Evolutionary conservation across 2,888 invertebrate species (phyloP), one percentile per base, ranked within the genome.

Genomic region (Epiblema foenella): DNA sequence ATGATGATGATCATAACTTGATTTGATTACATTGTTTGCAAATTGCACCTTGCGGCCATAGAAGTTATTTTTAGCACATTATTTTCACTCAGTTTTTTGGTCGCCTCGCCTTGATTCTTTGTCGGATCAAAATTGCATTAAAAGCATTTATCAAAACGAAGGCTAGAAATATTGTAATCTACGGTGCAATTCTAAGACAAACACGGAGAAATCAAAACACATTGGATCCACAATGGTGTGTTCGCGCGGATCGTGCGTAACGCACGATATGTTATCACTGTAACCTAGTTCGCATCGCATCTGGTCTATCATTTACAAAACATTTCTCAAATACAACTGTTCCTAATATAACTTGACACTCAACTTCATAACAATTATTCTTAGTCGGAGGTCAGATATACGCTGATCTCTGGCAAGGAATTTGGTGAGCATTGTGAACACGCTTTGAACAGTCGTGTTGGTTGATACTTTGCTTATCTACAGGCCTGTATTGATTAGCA

Each of bases 201-300:
- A 46, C 29, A 46, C 46, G 42, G 46, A 42, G 42, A 65, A 71
- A 62, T 71, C 71, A 71, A 11, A 67, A 56, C 46, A 46, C 52
- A 71, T 67, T 62, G 66, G 65, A 52, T 60, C 49, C 62, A 46
- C 33, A 54, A 37, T 67, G 20, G 64, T 29, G 20, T 11, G 59
- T 70, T 67, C 33, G 70, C 63, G 71, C 75, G 75, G 74, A 75
- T 71, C 73, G 69, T 73, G 72, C 74, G 74, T 64, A n/a, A 75
- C 74, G 66, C 73, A 76, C 79, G 85, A 87, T 87, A 86, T 75
- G 83, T 85, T 91, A 92, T 92, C 93, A 76, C 62, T 69, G 89
- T 91, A 91, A 91, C 93, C 92, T 78, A 91, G 91, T 92, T 92
- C 90, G 81, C 81, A 79, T 75, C 77, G 81, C 90, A 91, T 91